Evolutionary conservation across 2,797 vertebrate species (phyloP).

Genomic region (Ambastaia sidthimunki): DNA sequence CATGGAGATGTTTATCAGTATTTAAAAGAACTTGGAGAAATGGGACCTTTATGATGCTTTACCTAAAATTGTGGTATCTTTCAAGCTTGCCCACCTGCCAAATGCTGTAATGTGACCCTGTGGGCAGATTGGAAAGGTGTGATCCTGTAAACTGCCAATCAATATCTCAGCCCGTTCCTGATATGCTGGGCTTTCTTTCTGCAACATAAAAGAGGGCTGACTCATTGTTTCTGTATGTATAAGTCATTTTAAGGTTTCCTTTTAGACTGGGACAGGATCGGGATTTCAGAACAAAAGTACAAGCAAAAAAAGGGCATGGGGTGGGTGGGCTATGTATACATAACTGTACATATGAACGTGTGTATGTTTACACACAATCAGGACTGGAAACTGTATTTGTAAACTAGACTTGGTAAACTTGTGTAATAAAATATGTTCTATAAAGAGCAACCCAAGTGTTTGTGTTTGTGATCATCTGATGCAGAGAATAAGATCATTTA

Average conservation of each 20-base stretch:
- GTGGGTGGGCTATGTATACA: constrained; percentile 73
- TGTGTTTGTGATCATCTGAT: neutral
- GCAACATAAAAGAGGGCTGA: constrained; percentile 62
- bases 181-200: constrained; percentile 61
- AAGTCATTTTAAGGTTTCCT: constrained; percentile 73
- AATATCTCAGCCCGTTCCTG: constrained; percentile 62
- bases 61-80: constrained; percentile 67
- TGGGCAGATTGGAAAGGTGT: constrained; percentile 69
- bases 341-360: constrained; percentile 91
- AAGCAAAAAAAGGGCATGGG: constrained; percentile 82
- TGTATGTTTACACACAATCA: constrained; percentile 78
- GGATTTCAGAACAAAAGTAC: constrained; percentile 61
- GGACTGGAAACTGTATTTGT: constrained; percentile 85
- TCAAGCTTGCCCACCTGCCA: constrained; percentile 69
- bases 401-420: constrained; percentile 83
- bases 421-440: constrained; percentile 86
- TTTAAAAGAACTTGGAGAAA: constrained; percentile 85
- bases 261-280: constrained; percentile 61
- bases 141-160: constrained; percentile 72
- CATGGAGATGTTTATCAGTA: constrained; percentile 85
- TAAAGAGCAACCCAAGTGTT: constrained; percentile 63
- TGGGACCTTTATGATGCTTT: constrained; percentile 74
- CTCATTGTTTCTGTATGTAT: constrained; percentile 67
- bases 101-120: constrained; percentile 68
- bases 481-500: neutral